Evolutionary conservation across 2,888 invertebrate genomes (phyloP).

Genomic region (Zeuzera pyrina): DNA sequence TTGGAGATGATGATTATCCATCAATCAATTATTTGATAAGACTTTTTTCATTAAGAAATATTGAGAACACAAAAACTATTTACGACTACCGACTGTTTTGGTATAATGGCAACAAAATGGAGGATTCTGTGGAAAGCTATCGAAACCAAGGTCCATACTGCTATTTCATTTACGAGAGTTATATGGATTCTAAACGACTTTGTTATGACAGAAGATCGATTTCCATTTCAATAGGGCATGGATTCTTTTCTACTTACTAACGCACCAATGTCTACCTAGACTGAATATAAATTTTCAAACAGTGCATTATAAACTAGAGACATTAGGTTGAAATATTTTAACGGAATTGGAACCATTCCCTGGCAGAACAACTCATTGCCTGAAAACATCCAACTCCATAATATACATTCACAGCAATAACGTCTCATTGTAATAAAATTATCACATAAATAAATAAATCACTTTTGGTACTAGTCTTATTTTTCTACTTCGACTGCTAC

Average conservation of each 20-base stretch:
- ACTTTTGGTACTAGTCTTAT: no score
- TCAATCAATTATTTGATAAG: constrained; percentile 8
- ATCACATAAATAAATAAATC: no score
- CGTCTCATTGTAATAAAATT: background rate
- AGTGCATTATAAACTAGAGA: constrained; percentile 11
- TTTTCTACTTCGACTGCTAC: no score
- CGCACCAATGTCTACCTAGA: constrained; percentile 10
- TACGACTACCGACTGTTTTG: constrained; percentile 14
- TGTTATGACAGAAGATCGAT: constrained; percentile 9
- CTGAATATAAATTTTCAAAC: constrained; percentile 13
- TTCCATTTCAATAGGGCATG: constrained; percentile 10
- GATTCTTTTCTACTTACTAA: constrained; percentile 8
- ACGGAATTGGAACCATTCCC: constrained; percentile 10
- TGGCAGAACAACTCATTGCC: constrained; percentile 11
- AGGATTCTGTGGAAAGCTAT: constrained; percentile 11
- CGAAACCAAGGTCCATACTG: constrained; percentile 9
- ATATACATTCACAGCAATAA: constrained; percentile 7
- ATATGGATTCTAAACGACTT: constrained; percentile 12
- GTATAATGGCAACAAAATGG: constrained; percentile 14
- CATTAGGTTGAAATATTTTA: constrained; percentile 11
- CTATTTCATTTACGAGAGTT: constrained; percentile 10
- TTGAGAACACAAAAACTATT: constrained; percentile 12
- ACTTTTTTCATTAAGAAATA: constrained; percentile 7
- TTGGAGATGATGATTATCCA: constrained; percentile 11
- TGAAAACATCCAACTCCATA: constrained; percentile 9